These are phyloP conservation scores for Chalcis sispes DNA, from an alignment of 2,888 invertebrate species.

Conservation along the genomic window DNA sequence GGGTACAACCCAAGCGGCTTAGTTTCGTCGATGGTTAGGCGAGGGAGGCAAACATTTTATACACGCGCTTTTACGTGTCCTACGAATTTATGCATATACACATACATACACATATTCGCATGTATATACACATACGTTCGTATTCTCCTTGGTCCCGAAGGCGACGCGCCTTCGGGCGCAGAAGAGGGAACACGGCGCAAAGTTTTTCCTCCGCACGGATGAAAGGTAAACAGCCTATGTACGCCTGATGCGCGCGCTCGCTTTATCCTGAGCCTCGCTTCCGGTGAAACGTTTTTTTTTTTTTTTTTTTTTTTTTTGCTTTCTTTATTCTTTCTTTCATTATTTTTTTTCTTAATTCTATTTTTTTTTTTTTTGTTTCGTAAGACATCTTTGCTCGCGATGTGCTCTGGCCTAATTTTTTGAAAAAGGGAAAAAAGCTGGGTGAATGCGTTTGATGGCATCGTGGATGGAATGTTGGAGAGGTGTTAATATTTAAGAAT, in stretches of 20 bases:
- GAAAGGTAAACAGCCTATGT: slow-evolving; percentile 31
- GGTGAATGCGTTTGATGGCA: too few species aligned
- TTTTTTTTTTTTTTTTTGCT: too few species aligned
- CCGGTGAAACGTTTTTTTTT: not conserved
- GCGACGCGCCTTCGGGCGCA: not conserved
- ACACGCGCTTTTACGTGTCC: not conserved
- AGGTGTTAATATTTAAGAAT: too few species aligned
- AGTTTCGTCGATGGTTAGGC: too few species aligned
- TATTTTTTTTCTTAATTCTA: too few species aligned
- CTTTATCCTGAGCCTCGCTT: not conserved
- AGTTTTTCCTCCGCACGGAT: slow-evolving; percentile 42
- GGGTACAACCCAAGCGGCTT: not conserved
- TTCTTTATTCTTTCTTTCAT: too few species aligned
- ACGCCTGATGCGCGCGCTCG: not conserved
- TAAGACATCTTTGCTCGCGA: too few species aligned
- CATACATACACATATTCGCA: not conserved
- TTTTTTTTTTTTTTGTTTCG: too few species aligned
- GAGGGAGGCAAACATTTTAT: slow-evolving; percentile 37
- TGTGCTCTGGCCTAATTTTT: too few species aligned
- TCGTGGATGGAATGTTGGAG: too few species aligned
- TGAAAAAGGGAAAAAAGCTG: too few species aligned
- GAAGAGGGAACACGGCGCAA: slow-evolving; percentile 16
- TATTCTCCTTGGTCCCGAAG: not conserved
- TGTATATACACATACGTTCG: not conserved
- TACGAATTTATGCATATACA: slow-evolving; percentile 5